These are phyloP conservation scores for Betta splendens DNA, from an alignment of 2,797 vertebrate species.

Conservation along the genomic window DNA sequence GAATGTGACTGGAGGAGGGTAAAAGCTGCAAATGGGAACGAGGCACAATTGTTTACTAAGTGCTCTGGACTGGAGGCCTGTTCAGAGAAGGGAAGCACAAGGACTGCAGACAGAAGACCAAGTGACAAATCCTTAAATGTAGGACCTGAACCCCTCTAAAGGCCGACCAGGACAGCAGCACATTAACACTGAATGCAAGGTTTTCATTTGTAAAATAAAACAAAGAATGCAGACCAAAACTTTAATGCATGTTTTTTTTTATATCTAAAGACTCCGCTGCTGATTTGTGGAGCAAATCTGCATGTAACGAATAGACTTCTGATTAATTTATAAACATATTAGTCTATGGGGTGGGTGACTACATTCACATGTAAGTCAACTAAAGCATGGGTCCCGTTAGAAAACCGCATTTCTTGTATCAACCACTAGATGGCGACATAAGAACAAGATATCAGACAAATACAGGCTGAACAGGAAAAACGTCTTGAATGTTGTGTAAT, in stretches of 20 bases:
- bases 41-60: slow-evolving; percentile 38
- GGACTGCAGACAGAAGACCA: slow-evolving; percentile 45
- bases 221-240: not conserved
- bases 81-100: slow-evolving; percentile 40
- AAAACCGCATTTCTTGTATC: not conserved
- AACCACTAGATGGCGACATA: slow-evolving; percentile 63
- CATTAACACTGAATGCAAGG: not conserved
- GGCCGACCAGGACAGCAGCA: not conserved
- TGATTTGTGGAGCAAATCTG: not conserved
- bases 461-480: not conserved
- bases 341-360: not conserved
- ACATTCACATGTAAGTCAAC: not conserved
- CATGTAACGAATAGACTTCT: not conserved
- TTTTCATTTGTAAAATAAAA: not conserved
- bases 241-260: not conserved
- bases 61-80: slow-evolving; percentile 58
- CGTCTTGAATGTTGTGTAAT: too few species aligned
- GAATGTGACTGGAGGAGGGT: slow-evolving; percentile 42
- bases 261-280: not conserved
- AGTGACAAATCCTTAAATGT: slow-evolving; percentile 46
- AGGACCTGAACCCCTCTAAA: slow-evolving; percentile 35
- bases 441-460: not conserved
- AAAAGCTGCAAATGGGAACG: slow-evolving; percentile 24
- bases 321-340: not conserved
- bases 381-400: slow-evolving; percentile 7